Evolutionary conservation across 2,113 vertebrate genomes (phyloP).

Genomic region (Eublepharis macularius): DNA sequence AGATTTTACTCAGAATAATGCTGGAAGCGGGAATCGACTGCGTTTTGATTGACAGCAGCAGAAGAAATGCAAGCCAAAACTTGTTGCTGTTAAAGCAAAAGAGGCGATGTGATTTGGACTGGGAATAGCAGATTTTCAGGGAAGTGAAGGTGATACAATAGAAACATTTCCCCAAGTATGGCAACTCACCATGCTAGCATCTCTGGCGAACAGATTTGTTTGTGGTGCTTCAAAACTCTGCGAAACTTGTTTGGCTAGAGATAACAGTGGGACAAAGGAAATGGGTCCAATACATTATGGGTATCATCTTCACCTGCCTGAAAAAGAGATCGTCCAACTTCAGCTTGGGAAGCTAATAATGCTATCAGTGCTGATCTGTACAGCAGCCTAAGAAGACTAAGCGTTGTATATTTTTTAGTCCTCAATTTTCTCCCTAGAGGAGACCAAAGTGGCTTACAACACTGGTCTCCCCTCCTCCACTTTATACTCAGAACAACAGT

Average conservation of each 20-base stretch:
- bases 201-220: no score
- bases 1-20: fast-evolving
- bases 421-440: no score
- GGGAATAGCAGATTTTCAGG: background rate
- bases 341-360: background rate
- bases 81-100: background rate
- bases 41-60: background rate
- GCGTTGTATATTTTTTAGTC: no score
- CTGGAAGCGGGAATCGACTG: background rate
- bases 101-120: background rate
- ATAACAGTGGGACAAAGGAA: background rate
- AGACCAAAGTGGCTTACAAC: no score
- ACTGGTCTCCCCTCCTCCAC: no score
- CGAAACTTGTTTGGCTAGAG: background rate
- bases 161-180: no score
- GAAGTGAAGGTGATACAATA: background rate
- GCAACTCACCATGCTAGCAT: no score
- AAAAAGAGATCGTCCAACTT: background rate
- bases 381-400: conserved; percentile 20
- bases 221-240: background rate
- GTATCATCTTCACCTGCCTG: background rate
- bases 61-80: background rate
- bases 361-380: background rate
- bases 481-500: no score
- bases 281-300: background rate